Evolutionary conservation across 2,888 invertebrate species (phyloP).

Genomic region (Phortica okadai): DNA sequence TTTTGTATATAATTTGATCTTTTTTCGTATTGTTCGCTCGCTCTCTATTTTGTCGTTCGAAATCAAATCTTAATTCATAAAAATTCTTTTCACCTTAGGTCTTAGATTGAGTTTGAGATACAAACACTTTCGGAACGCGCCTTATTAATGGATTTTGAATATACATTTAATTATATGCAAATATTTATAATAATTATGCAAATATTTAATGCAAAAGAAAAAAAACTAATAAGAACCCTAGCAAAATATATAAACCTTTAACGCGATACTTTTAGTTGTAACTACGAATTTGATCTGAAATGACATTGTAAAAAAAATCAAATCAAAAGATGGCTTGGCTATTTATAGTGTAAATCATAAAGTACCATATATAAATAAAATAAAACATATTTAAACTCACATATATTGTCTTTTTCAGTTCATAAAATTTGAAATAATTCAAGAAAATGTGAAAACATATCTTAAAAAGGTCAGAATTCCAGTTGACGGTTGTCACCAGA

Average conservation of each 20-base stretch:
- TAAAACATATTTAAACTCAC: slow-evolving; percentile 26
- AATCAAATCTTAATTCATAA: slow-evolving; percentile 3
- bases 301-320: slow-evolving; percentile 55
- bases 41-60: background rate
- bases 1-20: background rate
- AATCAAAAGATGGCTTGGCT: slow-evolving; percentile 68
- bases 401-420: background rate
- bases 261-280: slow-evolving; percentile 66
- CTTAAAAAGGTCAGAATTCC: too few species aligned
- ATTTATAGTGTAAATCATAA: slow-evolving; percentile 47
- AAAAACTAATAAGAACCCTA: slow-evolving; percentile 5
- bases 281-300: slow-evolving; percentile 57
- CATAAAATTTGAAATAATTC: too few species aligned
- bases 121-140: slow-evolving; percentile 65
- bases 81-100: slow-evolving; percentile 62
- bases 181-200: slow-evolving; percentile 34
- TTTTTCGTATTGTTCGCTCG: background rate
- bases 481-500: too few species aligned
- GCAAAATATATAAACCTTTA: slow-evolving; percentile 54
- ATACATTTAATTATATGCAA: slow-evolving; percentile 10
- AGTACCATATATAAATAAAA: slow-evolving; percentile 45
- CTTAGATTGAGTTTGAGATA: slow-evolving; percentile 62
- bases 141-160: slow-evolving; percentile 64
- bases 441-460: too few species aligned
- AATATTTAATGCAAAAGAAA: slow-evolving; percentile 17